Evolutionary conservation across 2,888 invertebrate genomes (phyloP), one percentile per base, ranked within the genome.

Genomic region (Polyommatus iphigenia): DNA sequence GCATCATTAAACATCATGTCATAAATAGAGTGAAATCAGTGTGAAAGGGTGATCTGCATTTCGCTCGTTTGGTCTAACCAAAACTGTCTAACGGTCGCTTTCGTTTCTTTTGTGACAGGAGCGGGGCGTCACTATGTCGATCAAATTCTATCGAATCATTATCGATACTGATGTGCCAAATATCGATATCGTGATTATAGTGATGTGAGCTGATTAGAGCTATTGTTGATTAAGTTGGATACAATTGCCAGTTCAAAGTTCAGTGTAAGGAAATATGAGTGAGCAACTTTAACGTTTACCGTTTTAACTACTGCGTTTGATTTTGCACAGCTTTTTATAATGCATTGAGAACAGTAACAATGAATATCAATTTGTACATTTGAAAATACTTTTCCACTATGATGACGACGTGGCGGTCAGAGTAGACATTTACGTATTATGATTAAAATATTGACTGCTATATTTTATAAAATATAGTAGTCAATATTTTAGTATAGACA

Each of bases 91-190:
- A 82, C 82, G 82, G 85, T 83, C 87, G 89, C 92, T 93, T 93
- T 92, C 93, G 85, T 89, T 91, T 90, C 91, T 85, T 88, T 93
- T 93, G 92, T 92, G 85, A 80, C 88, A 87, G 89, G 90, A 91
- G 90, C 90, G 87, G 87, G 88, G 86, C 90, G 89, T 87, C 86
- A 82, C 86, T 87, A 91, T 91, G 90, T 92, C 92, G 91, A 91
- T 89, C 91, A 90, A 87, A 80, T 84, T 81, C 79, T 84, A 92
- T 92, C 90, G 89, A 88, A 85, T 93, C 91, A 93, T 93, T 92
- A 89, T 88, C 76, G 71, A 54, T 76, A 29, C 13, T 29, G 67
- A 67, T 67, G 67, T 29, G 67, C 67, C 67, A 29, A 67, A 62
- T 24, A 62, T 62, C 62, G 62, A 80, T 84, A 89, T 80, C 89